phyloP scores from a whole-genome alignment of 1,140 invertebrate genomes.

The Oreohelix idahoensis region DNA sequence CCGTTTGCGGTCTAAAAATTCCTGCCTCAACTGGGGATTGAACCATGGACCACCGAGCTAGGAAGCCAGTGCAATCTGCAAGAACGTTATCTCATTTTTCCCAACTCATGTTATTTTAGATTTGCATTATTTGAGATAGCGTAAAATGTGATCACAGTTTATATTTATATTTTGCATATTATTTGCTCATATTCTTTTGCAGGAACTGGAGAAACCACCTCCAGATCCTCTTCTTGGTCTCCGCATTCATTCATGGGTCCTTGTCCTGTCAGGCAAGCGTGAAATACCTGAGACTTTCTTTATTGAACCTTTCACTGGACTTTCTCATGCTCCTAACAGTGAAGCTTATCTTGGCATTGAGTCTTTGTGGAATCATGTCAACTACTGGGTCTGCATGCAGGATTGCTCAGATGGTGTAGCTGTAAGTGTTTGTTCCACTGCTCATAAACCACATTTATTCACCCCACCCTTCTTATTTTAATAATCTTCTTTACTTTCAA shows the following conservation, averaged over 20 bases:
- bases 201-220: slow-evolving; percentile 79
- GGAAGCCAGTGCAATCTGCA: too few species aligned
- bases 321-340: slow-evolving; percentile 76
- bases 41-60: too few species aligned
- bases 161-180: too few species aligned
- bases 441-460: too few species aligned
- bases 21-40: too few species aligned
- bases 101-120: too few species aligned
- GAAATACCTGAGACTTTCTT: slow-evolving; percentile 82
- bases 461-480: neutral
- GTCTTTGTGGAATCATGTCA: slow-evolving; percentile 87
- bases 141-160: too few species aligned
- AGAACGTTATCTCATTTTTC: too few species aligned
- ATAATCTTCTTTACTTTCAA: neutral
- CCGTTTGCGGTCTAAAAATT: too few species aligned
- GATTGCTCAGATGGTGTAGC: slow-evolving; percentile 73
- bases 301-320: slow-evolving; percentile 86
- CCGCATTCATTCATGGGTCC: slow-evolving; percentile 88
- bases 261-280: slow-evolving; percentile 78
- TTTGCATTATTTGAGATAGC: too few species aligned
- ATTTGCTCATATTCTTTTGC: slow-evolving; percentile 34
- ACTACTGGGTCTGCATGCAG: slow-evolving; percentile 89
- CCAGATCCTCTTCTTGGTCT: slow-evolving; percentile 82
- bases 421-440: slow-evolving; percentile 46
- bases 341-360: slow-evolving; percentile 84